phyloP scores from a whole-genome alignment of 2,797 vertebrate genomes.

The Lerista edwardsae region DNA sequence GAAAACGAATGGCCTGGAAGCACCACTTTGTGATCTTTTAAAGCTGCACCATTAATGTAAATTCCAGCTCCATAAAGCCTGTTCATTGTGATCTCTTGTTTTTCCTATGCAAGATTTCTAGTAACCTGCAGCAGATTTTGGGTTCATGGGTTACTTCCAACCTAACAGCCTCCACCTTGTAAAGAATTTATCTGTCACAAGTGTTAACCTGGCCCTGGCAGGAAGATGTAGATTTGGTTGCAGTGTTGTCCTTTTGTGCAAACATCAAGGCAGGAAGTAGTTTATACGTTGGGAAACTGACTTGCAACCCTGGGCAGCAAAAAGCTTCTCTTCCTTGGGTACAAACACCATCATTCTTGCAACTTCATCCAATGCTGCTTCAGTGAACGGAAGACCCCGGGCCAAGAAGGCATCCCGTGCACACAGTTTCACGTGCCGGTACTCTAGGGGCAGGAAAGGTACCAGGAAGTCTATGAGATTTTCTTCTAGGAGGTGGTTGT shows the following conservation, averaged over 20 bases:
- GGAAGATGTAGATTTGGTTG: not conserved
- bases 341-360: constrained; percentile 90
- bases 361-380: constrained; percentile 85
- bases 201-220: not conserved
- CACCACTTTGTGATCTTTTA: not conserved
- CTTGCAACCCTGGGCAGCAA: constrained; percentile 96
- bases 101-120: not conserved
- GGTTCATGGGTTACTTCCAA: not conserved
- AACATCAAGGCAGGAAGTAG: constrained; percentile 87
- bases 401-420: constrained; percentile 85
- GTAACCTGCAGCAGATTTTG: rapidly evolving
- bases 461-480: constrained; percentile 90
- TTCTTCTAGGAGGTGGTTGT: constrained; percentile 85
- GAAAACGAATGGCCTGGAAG: not conserved
- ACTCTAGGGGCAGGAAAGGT: constrained; percentile 94
- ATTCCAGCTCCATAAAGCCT: not conserved
- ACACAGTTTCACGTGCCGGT: constrained; percentile 89
- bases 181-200: not conserved
- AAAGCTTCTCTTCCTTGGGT: constrained; percentile 90
- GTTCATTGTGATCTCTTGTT: not conserved
- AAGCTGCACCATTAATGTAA: not conserved
- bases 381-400: constrained; percentile 81
- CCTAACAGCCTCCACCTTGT: rapidly evolving
- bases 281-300: constrained; percentile 92
- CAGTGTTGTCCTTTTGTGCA: not conserved